Evolutionary conservation across 2,888 invertebrate genomes (phyloP), one percentile per base, ranked within the genome.

Genomic region (Sclerodermus sp.): DNA sequence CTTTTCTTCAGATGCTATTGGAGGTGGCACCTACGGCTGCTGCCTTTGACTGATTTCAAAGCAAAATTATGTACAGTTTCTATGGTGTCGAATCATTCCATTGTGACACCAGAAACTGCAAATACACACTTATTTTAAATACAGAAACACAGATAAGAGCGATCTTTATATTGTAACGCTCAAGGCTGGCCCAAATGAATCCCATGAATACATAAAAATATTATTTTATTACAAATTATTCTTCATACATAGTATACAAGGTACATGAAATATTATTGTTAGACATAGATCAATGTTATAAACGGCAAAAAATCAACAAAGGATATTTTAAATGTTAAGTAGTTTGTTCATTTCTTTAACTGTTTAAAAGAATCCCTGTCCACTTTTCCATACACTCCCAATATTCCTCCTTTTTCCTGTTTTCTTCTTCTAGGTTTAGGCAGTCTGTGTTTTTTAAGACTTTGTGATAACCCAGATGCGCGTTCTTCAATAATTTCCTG

Each of bases 21-120:
- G 92, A 94, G 80, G 93, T 94, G 74, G 93, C 93, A 68, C 93
- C 94, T 68, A 93, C 93, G 53, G 88, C 91, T 66, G 87, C 88
- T 58, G 88, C 86, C 80, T 74, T 74, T 58, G 77, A 77, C 64
- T 77, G 67, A 74, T 56, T 47, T 54, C 18, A 34, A 47, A 40
- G 43, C 18, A 31, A 36, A 40, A 31, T 49, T 40, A 36, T 43
- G 32, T 16, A 42, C 56, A 60, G 62, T 64, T 64, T 36, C 59
- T 53, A 54, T 49, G 53, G 60, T 60, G 70, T 66, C 67, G 64
- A 73, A 73, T 71, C 75, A 74, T 76, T 73, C 74, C 75, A 74
- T 64, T 67, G 55, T 62, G 66, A 72, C 71, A 62, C 66, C 53
- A 65, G 66, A 23, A 23, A 66, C 58, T 58, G 8, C 23, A 46